These are phyloP conservation scores for Antigone vipio DNA, from an alignment of 2,113 vertebrate species.

Conservation along the genomic window DNA sequence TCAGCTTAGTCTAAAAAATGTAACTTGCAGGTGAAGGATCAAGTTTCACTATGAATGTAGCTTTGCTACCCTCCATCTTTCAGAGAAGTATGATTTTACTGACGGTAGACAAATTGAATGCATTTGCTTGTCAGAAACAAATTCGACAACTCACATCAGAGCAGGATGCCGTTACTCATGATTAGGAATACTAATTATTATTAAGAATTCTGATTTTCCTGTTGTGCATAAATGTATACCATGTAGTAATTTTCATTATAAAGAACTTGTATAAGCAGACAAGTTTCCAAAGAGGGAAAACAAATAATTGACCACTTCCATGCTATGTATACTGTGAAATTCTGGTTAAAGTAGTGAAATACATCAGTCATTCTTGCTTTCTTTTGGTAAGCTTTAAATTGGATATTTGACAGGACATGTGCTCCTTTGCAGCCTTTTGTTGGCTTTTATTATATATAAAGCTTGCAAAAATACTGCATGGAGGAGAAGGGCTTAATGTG, in stretches of 20 bases:
- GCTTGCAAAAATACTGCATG: neutral
- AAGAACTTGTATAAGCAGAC: neutral
- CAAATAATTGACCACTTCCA: neutral
- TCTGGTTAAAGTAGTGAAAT: neutral
- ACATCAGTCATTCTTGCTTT: neutral
- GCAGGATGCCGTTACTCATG: neutral
- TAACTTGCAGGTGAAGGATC: neutral
- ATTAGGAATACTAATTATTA: neutral
- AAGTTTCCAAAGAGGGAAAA: neutral
- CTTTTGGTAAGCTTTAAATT: neutral
- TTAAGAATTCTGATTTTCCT: neutral
- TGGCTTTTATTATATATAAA: neutral
- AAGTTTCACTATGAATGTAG: neutral
- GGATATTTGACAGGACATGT: neutral
- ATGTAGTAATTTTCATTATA: neutral
- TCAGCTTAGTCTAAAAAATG: neutral
- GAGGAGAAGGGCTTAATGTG: neutral
- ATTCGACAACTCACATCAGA: neutral
- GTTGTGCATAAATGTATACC: neutral
- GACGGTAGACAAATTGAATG: neutral
- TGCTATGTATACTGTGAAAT: neutral
- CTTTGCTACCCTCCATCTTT: neutral
- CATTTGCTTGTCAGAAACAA: neutral
- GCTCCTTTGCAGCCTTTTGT: neutral
- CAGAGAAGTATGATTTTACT: neutral